Evolutionary conservation across 2,888 invertebrate species (phyloP).

Genomic region (Trypoxylon attenuatum): DNA sequence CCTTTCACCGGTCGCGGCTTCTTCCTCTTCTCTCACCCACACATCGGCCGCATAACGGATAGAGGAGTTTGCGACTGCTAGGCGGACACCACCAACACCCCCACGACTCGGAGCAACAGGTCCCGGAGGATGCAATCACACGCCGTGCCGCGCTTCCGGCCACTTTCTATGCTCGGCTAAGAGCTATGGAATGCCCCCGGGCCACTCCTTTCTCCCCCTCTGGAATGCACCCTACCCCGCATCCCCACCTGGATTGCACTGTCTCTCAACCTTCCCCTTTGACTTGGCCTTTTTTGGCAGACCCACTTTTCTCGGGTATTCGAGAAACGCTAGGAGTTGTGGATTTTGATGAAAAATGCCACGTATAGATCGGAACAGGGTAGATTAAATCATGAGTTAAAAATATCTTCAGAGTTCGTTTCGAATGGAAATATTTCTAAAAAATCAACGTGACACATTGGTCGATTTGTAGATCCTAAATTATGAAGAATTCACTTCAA

Average conservation of each 20-base stretch:
- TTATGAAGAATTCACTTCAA: too few species aligned
- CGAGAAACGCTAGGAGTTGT: not conserved
- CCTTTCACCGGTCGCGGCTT: slow-evolving; percentile 13
- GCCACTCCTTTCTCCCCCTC: slow-evolving; percentile 5
- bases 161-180: slow-evolving; percentile 9
- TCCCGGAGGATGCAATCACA: slow-evolving; percentile 62
- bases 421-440: too few species aligned
- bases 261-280: not conserved
- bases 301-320: not conserved
- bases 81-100: slow-evolving; percentile 56
- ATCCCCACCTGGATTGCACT: not conserved
- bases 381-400: too few species aligned
- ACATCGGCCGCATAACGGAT: slow-evolving; percentile 15
- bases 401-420: too few species aligned
- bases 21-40: not conserved
- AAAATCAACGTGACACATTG: too few species aligned
- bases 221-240: not conserved
- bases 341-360: not conserved
- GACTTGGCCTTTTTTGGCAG: not conserved
- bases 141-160: slow-evolving; percentile 40
- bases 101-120: slow-evolving; percentile 63
- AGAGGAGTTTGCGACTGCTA: slow-evolving; percentile 61
- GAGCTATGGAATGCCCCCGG: slow-evolving; percentile 2
- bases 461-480: too few species aligned
- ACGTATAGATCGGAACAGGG: not conserved